Conservation (phyloP, 2,888 invertebrate genomes). For the Parnassius mnemosyne region DNA sequence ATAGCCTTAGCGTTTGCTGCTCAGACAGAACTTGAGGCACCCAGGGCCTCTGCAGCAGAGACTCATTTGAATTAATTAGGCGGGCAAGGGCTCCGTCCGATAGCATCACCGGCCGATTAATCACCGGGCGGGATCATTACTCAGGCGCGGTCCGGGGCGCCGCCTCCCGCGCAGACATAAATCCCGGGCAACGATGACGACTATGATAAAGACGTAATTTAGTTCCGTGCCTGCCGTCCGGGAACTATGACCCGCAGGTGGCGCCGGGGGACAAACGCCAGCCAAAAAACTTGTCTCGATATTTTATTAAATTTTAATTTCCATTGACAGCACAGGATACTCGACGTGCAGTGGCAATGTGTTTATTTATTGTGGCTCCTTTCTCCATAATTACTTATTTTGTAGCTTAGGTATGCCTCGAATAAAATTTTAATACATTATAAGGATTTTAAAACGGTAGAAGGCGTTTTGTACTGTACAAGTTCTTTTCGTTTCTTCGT, state of each 20-base stretch:
- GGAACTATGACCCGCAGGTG: conserved; percentile 14
- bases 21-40: conserved; percentile 11
- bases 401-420: no score
- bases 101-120: conserved; percentile 61
- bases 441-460: no score
- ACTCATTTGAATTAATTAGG: conserved; percentile 69
- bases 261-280: conserved; percentile 2
- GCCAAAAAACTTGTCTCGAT: conserved; percentile 4
- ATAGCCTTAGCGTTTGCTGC: no score
- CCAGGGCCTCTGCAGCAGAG: conserved; percentile 42
- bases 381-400: neutral
- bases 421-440: no score
- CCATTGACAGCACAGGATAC: neutral
- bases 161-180: neutral
- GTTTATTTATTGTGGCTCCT: neutral
- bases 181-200: conserved; percentile 39
- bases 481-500: no score
- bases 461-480: no score
- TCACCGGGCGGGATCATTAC: conserved; percentile 41
- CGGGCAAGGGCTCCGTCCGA: conserved; percentile 39
- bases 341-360: neutral
- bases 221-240: conserved; percentile 41
- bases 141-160: conserved; percentile 35
- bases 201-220: conserved; percentile 64
- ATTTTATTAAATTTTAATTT: conserved; percentile 7